Percentiles rank a stretch among this genome's conserved stretches.
Evolutionary conservation across 37 sponge, comb jelly and placozoan genomes (phyloP).

Genomic region (Aplysina aerophoba): DNA sequence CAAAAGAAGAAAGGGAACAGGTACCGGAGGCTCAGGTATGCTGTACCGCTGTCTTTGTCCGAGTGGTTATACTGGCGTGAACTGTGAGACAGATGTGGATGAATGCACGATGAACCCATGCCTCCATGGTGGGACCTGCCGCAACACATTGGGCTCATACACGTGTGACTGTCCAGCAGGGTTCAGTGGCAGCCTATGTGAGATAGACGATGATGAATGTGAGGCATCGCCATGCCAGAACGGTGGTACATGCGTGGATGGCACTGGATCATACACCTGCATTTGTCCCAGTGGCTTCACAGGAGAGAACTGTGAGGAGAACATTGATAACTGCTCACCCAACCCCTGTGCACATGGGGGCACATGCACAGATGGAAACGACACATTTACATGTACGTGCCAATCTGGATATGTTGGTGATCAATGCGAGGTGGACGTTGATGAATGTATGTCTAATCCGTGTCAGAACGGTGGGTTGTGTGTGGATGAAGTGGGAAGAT

Average conservation of each 20-base stretch:
- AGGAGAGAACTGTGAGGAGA: conserved; percentile 24
- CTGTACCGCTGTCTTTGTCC: background rate
- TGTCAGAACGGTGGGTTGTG: conserved; percentile 49
- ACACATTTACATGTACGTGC: conserved; percentile 18
- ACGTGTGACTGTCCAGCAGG: conserved; percentile 37
- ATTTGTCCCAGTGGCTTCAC: conserved; percentile 19
- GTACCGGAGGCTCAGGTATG: no score
- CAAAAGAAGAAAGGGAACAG: no score
- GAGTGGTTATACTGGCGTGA: background rate
- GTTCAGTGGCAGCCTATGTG: conserved; percentile 25
- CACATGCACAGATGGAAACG: conserved; percentile 6
- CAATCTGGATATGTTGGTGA: conserved; percentile 22
- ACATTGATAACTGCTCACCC: conserved; percentile 37
- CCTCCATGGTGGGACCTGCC: conserved; percentile 35
- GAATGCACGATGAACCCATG: conserved; percentile 35
- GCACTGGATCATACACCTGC: conserved; percentile 12
- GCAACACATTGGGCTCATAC: conserved; percentile 5
- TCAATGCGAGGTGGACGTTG: conserved; percentile 4
- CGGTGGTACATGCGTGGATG: conserved; percentile 32
- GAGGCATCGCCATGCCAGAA: conserved; percentile 27
- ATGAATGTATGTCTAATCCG: conserved; percentile 33
- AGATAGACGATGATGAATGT: conserved; percentile 31
- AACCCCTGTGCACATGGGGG: conserved; percentile 45
- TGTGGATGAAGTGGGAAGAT: conserved; percentile 16
- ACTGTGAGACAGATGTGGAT: conserved; percentile 25